These are phyloP conservation scores for Melanogrammus aeglefinus DNA, from an alignment of 2,797 vertebrate species.

Conservation along the genomic window DNA sequence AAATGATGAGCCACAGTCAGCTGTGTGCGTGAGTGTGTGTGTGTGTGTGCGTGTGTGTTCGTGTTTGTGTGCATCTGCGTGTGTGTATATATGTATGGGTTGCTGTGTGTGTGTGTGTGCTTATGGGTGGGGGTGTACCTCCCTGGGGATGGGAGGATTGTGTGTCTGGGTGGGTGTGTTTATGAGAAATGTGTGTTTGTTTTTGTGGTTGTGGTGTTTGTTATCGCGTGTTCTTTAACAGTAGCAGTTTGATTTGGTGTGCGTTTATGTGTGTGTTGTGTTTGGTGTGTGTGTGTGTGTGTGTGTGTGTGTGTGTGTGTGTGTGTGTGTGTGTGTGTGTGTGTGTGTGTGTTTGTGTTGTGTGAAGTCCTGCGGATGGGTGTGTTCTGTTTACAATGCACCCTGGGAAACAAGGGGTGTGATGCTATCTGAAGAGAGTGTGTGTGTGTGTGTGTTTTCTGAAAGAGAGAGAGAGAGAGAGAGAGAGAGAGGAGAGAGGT, in stretches of 20 bases:
- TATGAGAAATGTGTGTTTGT: neutral
- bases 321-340: slow-evolving; percentile 3
- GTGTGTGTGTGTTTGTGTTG: neutral
- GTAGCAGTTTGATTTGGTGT: too few relatives aligned
- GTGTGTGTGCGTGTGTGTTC: neutral
- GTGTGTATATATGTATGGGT: slow-evolving; percentile 27
- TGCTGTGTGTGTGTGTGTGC: slow-evolving; percentile 56
- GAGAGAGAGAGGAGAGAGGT: slow-evolving; percentile 10
- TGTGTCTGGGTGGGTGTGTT: neutral
- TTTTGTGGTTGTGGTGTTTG: neutral
- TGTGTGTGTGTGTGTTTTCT: slow-evolving; percentile 18
- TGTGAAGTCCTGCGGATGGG: slow-evolving; percentile 57
- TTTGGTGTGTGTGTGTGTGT: slow-evolving; percentile 2
- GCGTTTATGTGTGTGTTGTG: too few relatives aligned
- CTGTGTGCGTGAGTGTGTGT: slow-evolving; percentile 27
- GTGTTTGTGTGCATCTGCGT: neutral
- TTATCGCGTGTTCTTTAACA: neutral
- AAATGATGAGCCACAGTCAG: slow-evolving; percentile 42
- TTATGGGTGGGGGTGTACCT: slow-evolving; percentile 12
- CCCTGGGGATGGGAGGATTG: neutral
- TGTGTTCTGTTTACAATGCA: slow-evolving; percentile 63
- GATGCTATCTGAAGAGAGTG: slow-evolving; percentile 35
- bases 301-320: too few relatives aligned
- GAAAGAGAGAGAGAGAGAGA: too few relatives aligned
- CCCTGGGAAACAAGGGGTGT: slow-evolving; percentile 59